phyloP scores from a whole-genome alignment of 2,797 vertebrate genomes.

The Microctenopoma stevenorrisi region DNA sequence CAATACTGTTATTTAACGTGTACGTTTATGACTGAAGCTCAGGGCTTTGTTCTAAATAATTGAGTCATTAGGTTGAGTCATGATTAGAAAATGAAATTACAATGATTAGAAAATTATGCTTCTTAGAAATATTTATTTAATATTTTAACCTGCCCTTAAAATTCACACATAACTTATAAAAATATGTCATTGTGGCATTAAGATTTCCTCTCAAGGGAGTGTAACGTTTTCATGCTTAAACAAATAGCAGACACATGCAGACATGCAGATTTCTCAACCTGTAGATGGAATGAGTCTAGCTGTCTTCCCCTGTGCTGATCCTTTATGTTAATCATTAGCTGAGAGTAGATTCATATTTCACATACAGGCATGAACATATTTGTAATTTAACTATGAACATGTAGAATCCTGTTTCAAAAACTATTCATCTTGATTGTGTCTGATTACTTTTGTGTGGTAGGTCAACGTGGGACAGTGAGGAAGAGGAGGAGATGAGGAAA shows the following conservation, averaged over 20 bases:
- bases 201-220: too few relatives aligned
- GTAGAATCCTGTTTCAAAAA: too few relatives aligned
- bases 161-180: background rate
- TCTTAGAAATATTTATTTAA: background rate
- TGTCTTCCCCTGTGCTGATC: background rate
- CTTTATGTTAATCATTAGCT: background rate
- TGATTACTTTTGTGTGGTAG: conserved; percentile 67
- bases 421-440: background rate
- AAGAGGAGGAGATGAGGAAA: conserved; percentile 92
- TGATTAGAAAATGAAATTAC: background rate
- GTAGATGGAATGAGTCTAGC: background rate
- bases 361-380: background rate
- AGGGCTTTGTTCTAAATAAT: too few relatives aligned
- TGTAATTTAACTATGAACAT: background rate
- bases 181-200: too few relatives aligned
- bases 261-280: background rate
- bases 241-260: background rate
- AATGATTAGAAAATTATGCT: background rate
- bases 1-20: background rate
- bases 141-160: background rate
- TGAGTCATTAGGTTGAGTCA: background rate
- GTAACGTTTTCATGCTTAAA: too few relatives aligned
- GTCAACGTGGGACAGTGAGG: conserved; percentile 90
- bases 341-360: background rate
- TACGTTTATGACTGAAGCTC: background rate